Base-by-base conservation (phyloP, 2,888 invertebrate genomes). In the Endotricha flammealis region DNA sequence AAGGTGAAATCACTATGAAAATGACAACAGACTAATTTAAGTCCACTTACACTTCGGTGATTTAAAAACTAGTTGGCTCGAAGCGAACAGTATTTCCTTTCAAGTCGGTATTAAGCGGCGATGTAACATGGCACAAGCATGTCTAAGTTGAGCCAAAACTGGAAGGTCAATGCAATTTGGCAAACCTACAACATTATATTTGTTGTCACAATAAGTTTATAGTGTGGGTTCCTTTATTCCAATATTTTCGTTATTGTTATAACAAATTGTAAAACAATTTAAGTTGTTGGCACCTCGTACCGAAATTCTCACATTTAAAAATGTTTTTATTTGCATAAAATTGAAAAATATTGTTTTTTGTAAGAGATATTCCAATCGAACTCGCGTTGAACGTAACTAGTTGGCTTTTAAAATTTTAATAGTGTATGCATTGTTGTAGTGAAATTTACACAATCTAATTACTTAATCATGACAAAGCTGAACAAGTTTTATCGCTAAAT, bases 151-250 rank as follows among this genome's bases (percentile, higher is more conserved):
- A 29, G 35, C 35, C 35, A 35, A 35, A 29, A 35, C 22, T 35
- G 29, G 35, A 35, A 29, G 35, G 29, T 35, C 28, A 29, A 22
- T 35, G 35, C 29, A 23, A 35, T 35, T 35, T 35, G 35, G 35
- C 35, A 29, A 23, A 12, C 9, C 28, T 35, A 14, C 35, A 14
- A 25, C 32, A 28, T 28, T 20, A 12, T 10, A 27, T 27, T 27
- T 12, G 12, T 27, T 31, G 20, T 31, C 22, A 17, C 30, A 29
- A 20, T 35, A 35, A 33, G 32, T 33, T 33, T 33, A 17, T 33
- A 25, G 25, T 10, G 27, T 25, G 32, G 16, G 16, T 27, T 33
- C 12, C 25, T 33, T 33, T 33, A 25, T 16, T 14, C 25, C 31
- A 23, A 32, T 32, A 23, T 32, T 32, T 23, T 13, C 13, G 12